Conservation (phyloP, 2,888 invertebrate species). For the Anarsia innoxiella region DNA sequence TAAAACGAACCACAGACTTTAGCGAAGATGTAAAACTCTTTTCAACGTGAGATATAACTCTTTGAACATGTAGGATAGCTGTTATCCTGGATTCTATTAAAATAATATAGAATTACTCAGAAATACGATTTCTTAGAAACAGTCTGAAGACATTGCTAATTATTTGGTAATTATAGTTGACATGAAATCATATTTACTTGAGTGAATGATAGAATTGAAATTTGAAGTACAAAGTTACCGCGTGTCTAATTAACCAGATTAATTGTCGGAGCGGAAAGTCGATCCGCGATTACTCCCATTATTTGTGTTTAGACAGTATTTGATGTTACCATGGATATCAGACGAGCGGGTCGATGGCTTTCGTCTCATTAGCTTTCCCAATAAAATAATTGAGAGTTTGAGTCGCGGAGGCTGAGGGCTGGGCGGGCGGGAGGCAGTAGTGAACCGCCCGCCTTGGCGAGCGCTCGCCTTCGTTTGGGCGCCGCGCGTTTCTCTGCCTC, state of each 20-base stretch:
- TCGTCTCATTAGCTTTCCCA: slow-evolving; percentile 72
- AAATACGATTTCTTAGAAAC: too few relatives aligned
- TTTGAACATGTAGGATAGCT: too few relatives aligned
- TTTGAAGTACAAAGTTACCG: too few relatives aligned
- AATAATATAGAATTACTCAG: too few relatives aligned
- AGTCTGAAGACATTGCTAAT: too few relatives aligned
- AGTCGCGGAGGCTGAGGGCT: slow-evolving; percentile 41
- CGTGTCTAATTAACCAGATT: slow-evolving; percentile 2
- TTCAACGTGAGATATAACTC: too few relatives aligned
- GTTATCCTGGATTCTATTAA: too few relatives aligned
- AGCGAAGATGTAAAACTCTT: too few relatives aligned
- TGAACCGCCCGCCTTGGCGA: slow-evolving; percentile 61
- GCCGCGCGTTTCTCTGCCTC: slow-evolving; percentile 18
- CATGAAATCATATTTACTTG: too few relatives aligned
- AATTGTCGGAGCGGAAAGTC: slow-evolving; percentile 1
- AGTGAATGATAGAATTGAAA: too few relatives aligned
- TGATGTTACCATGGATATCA: slow-evolving; percentile 27
- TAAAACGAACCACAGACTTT: too few relatives aligned
- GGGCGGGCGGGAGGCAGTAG: slow-evolving; percentile 54
- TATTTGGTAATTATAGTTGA: too few relatives aligned
- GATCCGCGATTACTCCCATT: slow-evolving; percentile 1
- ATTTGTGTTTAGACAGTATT: slow-evolving; percentile 5
- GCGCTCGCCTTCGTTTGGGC: slow-evolving; percentile 36
- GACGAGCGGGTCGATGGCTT: slow-evolving; percentile 47
- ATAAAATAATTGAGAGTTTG: slow-evolving; percentile 73